Percentiles rank a stretch among this genome's conserved stretches.
These are phyloP conservation scores for Gambusia yucatana DNA, from an alignment of 2,797 vertebrate species.

Conservation along the genomic window DNA sequence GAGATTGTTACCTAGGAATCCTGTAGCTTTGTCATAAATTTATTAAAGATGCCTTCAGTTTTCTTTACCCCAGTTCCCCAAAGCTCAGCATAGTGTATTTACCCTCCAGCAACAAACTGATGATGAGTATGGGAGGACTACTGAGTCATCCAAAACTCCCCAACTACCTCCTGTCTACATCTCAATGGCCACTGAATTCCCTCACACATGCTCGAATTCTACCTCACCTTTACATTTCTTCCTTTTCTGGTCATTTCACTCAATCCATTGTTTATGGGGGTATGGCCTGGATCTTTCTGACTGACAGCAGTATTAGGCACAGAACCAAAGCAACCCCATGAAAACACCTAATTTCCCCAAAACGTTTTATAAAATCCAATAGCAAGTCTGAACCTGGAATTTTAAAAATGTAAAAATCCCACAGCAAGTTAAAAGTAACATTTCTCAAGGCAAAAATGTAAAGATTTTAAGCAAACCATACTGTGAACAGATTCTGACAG, in stretches of 20 bases:
- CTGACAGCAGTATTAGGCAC: slow-evolving; percentile 37
- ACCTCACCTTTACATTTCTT: slow-evolving; percentile 44
- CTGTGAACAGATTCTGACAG: not conserved
- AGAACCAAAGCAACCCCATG: slow-evolving; percentile 24
- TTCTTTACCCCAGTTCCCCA: slow-evolving; percentile 1
- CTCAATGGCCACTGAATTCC: slow-evolving; percentile 26
- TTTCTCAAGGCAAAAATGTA: not conserved
- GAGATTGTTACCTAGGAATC: slow-evolving; percentile 56
- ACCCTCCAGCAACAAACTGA: slow-evolving; percentile 41
- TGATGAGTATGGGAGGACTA: slow-evolving; percentile 11
- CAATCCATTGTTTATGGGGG: slow-evolving; percentile 55
- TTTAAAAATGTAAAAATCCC: not conserved
- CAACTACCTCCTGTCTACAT: slow-evolving; percentile 27
- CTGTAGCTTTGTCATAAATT: slow-evolving; percentile 66
- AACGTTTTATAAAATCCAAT: not conserved
- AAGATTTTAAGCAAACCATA: not conserved
- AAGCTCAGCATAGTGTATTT: slow-evolving; percentile 21
- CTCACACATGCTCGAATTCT: slow-evolving; percentile 39
- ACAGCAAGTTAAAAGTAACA: not conserved
- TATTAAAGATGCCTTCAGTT: slow-evolving; percentile 69
- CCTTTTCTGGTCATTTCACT: slow-evolving; percentile 54
- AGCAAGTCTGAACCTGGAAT: not conserved
- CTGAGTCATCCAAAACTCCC: slow-evolving; percentile 33
- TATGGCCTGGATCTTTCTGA: slow-evolving; percentile 61
- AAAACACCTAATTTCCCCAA: slow-evolving; percentile 10